Base-by-base conservation (phyloP, 2,113 vertebrate genomes). In the Xiphophorus hellerii region DNA sequence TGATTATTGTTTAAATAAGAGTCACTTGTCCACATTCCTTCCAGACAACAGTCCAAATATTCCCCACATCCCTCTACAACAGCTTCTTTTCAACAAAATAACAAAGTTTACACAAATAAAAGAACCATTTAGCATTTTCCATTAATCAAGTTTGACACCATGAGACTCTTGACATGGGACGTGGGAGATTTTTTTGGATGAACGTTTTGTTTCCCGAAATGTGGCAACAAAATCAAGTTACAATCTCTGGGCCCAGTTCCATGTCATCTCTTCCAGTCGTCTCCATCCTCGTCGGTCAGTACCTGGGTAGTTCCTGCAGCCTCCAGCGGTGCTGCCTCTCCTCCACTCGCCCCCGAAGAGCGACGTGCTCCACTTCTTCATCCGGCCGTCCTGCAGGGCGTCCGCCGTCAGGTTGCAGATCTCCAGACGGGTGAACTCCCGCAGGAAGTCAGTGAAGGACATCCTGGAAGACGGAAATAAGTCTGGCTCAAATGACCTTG, bases 371-470 rank as follows among this genome's bases (percentile, higher is more conserved):
- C 98, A 99, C 22, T 95, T 96, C 84, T 96, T 96, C 87, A 95
- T 73, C 15, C 84, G 91, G 61, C 60, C 90, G 54, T 94, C 82
- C 65, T 96, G 87, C 69, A 99, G 95, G 0, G 97, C 94, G 1
- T 99, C 98, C 0, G 98, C 95, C 0, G 98, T 99, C 74, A 99
- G 95, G 94, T 99, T 99, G 74, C 98, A 99, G 92, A 99, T 97
- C 93, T 99, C 97, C 90, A 99, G 90, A 6, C 96, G 96, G 9
- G 69, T 93, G 91, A 96, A 99, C 75, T 99, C 97, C 0, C 92
- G 94, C 60, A 97, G 81, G 88, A 98, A 99, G 77, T 99, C 97
- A 13, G 81, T 82, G 78, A 96, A 99, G 0, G 97, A 96, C 98
- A 99, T 98, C 98, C 97, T 98, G 85, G 1, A 14, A 30, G 37